Base-by-base conservation (phyloP, 2,113 vertebrate genomes). In the Lamprologus ornatipinnis region DNA sequence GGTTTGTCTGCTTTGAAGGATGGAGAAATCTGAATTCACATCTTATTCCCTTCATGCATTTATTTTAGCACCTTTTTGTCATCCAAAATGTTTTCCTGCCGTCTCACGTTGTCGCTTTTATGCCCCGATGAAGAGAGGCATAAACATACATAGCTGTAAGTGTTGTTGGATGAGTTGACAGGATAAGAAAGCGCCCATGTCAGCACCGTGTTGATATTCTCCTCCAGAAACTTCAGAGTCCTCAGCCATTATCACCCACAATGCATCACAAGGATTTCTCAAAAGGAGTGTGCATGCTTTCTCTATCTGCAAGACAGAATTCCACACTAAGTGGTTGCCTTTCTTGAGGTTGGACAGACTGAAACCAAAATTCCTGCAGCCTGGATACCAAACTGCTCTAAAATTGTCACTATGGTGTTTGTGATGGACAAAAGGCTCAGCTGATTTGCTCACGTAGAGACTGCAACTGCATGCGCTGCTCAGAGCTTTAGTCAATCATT, bases 301-400 rank as follows among this genome's bases (percentile, higher is more conserved):
- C 37, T 80, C 75, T 87, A 93, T 94, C 90, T 37, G 42, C 65
- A 85, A 87, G 84, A 85, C 65, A 15, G 51, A 45, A 93, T 91
- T 91, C 93, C 85, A 85, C 26, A 84, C 81, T 81, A 86, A 84
- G 86, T 85, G 81, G 68, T 54, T 47, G 79, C n/a, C 31, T 65
- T 35, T 23, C 60, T 55, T 83, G 90, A 92, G 81, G 58, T 51
- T 89, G 51, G 60, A 65, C 84, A 84, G 91, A 68, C 21, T 2
- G 2, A 80, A n/a, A 60, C 70, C 55, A 78, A 75, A 91, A 65
- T 93, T 91, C 87, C 68, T 53, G 14, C 45, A 78, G 45, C 10
- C 45, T 78, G 73, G 45, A 51, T n/a, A 78, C 68, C 2, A 9
- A 28, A 40, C 47, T 9, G 60, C 37, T 31, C 60, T 40, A 23